Evolutionary conservation across 2,113 vertebrate species (phyloP).

Genomic region (Entelurus aequoreus): DNA sequence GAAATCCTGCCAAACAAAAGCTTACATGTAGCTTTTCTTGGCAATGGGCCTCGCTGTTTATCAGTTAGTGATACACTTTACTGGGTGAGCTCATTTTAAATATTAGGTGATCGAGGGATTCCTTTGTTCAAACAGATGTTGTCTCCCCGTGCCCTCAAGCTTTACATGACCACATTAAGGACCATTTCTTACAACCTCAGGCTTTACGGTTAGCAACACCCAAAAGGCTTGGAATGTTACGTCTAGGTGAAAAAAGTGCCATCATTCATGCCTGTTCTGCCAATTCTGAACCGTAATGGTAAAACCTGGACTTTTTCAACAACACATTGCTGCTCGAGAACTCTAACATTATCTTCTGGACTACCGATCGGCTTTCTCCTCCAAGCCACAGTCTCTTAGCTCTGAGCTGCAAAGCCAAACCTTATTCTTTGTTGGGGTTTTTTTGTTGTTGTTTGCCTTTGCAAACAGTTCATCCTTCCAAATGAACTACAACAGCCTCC

Average conservation of each 20-base stretch:
- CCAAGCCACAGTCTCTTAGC: slow-evolving; percentile 37
- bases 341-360: slow-evolving; percentile 44
- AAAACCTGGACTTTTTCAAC: slow-evolving; percentile 35
- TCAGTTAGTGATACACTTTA: slow-evolving; percentile 23
- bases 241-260: slow-evolving; percentile 13
- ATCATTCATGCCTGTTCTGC: slow-evolving; percentile 22
- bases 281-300: slow-evolving; percentile 30
- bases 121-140: background rate
- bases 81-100: slow-evolving; percentile 12
- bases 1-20: slow-evolving; percentile 31
- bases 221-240: slow-evolving; percentile 12
- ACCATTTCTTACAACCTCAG: slow-evolving; percentile 17
- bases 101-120: slow-evolving; percentile 5
- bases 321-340: slow-evolving; percentile 32
- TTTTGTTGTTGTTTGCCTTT: slow-evolving; percentile 24
- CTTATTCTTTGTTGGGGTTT: slow-evolving; percentile 8
- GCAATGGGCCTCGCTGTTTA: slow-evolving; percentile 24
- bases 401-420: slow-evolving; percentile 32
- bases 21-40: slow-evolving; percentile 18
- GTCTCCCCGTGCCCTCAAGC: slow-evolving; percentile 18
- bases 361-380: slow-evolving; percentile 48
- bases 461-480: slow-evolving; percentile 24
- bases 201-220: slow-evolving; percentile 22
- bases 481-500: slow-evolving; percentile 49
- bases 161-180: background rate